Percentiles rank a stretch among this genome's conserved stretches.
Evolutionary conservation across 2,888 invertebrate genomes (phyloP).

Genomic region (Hirtodrosophila confusa): DNA sequence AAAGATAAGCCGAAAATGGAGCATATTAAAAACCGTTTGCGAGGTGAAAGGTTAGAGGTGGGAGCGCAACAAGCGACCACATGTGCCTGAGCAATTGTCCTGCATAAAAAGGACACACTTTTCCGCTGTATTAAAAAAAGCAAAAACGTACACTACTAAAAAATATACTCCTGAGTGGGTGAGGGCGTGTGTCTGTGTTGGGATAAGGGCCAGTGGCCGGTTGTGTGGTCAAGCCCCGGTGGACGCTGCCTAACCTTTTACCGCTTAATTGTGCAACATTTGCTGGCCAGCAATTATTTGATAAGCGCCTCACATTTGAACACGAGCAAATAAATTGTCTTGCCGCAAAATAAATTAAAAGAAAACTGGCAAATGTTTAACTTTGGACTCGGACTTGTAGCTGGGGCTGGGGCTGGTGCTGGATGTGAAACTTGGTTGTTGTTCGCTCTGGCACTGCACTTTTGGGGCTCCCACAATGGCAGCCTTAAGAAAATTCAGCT

Average conservation of each 20-base stretch:
- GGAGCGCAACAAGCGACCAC: constrained; percentile 65
- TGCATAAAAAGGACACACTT: constrained; percentile 19
- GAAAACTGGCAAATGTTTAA: constrained; percentile 66
- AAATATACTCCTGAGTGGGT: constrained; percentile 17
- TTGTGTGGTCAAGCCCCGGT: constrained; percentile 60
- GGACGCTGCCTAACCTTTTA: constrained; percentile 58
- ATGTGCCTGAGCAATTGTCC: constrained; percentile 30
- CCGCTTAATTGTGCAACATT: constrained; percentile 82
- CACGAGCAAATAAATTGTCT: constrained; percentile 67
- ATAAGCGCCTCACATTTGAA: constrained; percentile 80
- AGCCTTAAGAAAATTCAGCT: constrained; percentile 58
- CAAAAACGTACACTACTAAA: constrained; percentile 6
- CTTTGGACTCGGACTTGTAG: constrained; percentile 18
- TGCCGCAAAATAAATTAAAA: constrained; percentile 75
- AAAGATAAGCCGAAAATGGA: constrained; percentile 82
- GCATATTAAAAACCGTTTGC: constrained; percentile 67
- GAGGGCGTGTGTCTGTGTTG: constrained; percentile 15
- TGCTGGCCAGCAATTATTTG: constrained; percentile 84
- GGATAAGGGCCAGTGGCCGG: constrained; percentile 55
- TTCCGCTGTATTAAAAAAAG: constrained; percentile 8
- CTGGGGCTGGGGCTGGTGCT: not conserved
- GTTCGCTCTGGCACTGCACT: constrained; percentile 22
- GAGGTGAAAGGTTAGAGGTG: constrained; percentile 40
- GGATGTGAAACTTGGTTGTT: constrained; percentile 1
- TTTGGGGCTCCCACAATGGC: constrained; percentile 42